Conservation (phyloP, 2,113 vertebrate species). For the Dasyornis broadbenti region DNA sequence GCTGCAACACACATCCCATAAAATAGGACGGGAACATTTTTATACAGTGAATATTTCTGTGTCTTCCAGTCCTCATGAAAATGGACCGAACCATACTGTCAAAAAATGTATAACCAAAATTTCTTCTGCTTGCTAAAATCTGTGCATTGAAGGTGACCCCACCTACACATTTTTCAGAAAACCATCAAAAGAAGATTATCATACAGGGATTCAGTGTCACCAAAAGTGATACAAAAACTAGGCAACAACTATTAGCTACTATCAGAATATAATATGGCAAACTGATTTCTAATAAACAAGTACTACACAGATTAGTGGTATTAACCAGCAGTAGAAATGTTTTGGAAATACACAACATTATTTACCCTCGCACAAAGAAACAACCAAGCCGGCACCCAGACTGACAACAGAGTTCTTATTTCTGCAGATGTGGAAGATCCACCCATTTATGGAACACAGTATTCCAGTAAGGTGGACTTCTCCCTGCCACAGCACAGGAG, state of each 20-base stretch:
- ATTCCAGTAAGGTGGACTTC: neutral
- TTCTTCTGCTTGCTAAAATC: neutral
- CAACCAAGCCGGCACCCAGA: neutral
- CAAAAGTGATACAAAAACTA: neutral
- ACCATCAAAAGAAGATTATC: neutral
- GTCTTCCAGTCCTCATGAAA: neutral
- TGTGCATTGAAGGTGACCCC: neutral
- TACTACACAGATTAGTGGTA: neutral
- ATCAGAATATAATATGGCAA: neutral
- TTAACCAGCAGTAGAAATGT: neutral
- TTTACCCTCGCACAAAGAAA: neutral
- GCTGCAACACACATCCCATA: neutral
- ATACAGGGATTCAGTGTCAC: neutral
- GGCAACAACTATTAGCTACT: neutral
- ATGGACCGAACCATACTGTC: neutral
- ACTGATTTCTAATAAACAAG: neutral
- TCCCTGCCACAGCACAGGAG: neutral
- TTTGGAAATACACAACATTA: neutral
- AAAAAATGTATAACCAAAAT: rapidly evolving
- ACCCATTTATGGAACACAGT: neutral
- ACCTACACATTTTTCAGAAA: neutral
- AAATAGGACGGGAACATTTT: neutral
- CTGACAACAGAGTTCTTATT: neutral
- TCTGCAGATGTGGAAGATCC: neutral
- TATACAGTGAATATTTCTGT: neutral